phyloP scores from a whole-genome alignment of 2,797 vertebrate species.

The Coregonus suidteri region DNA sequence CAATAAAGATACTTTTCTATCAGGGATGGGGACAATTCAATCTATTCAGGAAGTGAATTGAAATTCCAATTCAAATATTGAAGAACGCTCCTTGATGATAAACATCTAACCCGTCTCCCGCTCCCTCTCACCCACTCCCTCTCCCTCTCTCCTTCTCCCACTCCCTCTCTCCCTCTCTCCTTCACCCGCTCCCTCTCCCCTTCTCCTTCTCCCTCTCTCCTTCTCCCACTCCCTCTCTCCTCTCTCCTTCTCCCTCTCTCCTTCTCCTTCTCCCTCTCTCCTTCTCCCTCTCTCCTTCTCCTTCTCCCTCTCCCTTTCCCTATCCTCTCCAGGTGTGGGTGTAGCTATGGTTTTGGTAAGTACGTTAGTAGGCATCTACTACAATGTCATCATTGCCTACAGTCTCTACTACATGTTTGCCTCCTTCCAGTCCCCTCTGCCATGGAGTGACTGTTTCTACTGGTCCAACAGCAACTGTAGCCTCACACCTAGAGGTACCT shows the following conservation, averaged over 20 bases:
- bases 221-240: too few species aligned
- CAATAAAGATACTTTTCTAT: not conserved
- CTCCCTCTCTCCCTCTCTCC: not conserved
- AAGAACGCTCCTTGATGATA: not conserved
- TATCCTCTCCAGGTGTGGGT: constrained; percentile 83
- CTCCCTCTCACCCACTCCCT: too few species aligned
- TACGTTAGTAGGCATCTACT: constrained; percentile 84
- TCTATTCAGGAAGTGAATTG: not conserved
- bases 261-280: not conserved
- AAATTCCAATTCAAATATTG: not conserved
- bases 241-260: too few species aligned
- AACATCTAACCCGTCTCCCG: too few species aligned
- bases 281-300: too few species aligned
- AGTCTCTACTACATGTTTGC: constrained; percentile 94
- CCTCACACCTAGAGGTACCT: constrained; percentile 70
- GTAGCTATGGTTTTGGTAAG: constrained; percentile 86
- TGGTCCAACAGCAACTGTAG: constrained; percentile 83
- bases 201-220: not conserved
- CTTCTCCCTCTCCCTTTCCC: constrained; percentile 11
- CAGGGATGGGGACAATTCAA: not conserved
- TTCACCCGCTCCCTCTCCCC: too few species aligned
- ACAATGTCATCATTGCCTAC: constrained; percentile 92
- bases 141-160: not conserved
- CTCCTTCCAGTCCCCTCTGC: constrained; percentile 88
- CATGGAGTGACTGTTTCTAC: constrained; percentile 81